Evolutionary conservation across 2,797 vertebrate genomes (phyloP).

Genomic region (Anableps anableps): DNA sequence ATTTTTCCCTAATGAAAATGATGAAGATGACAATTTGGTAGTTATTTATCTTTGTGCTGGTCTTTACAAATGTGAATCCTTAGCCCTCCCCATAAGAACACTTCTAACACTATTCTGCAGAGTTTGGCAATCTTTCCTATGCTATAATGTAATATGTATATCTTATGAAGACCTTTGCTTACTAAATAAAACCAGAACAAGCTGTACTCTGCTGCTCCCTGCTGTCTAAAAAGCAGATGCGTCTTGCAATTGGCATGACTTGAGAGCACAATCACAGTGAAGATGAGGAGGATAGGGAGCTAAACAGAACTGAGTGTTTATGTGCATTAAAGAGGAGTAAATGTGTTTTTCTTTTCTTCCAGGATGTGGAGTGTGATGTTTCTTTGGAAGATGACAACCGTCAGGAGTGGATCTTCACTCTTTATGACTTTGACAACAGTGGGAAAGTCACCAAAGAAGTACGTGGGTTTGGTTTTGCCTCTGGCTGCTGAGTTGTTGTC

Average conservation of each 20-base stretch:
- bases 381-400: slow-evolving; percentile 84
- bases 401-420: slow-evolving; percentile 89
- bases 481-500: not conserved
- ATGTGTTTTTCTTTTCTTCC: slow-evolving; percentile 33
- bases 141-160: not conserved
- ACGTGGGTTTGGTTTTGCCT: slow-evolving; percentile 9
- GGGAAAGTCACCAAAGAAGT: slow-evolving; percentile 90
- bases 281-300: not conserved
- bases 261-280: not conserved
- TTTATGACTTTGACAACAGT: slow-evolving; percentile 89
- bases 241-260: not conserved
- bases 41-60: slow-evolving; percentile 29
- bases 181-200: not conserved
- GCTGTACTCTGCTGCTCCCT: slow-evolving; percentile 48
- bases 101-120: not conserved
- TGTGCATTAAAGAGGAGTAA: not conserved
- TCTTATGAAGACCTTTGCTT: not conserved
- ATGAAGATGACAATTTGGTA: not conserved
- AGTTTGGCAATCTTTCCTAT: slow-evolving; percentile 11
- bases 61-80: not conserved
- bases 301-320: not conserved
- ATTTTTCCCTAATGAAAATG: not conserved
- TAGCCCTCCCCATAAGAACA: not conserved
- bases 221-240: slow-evolving; percentile 10
- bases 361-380: slow-evolving; percentile 87